Conservation (phyloP, 2,113 vertebrate genomes). For the Gracilinanus agilis region DNA sequence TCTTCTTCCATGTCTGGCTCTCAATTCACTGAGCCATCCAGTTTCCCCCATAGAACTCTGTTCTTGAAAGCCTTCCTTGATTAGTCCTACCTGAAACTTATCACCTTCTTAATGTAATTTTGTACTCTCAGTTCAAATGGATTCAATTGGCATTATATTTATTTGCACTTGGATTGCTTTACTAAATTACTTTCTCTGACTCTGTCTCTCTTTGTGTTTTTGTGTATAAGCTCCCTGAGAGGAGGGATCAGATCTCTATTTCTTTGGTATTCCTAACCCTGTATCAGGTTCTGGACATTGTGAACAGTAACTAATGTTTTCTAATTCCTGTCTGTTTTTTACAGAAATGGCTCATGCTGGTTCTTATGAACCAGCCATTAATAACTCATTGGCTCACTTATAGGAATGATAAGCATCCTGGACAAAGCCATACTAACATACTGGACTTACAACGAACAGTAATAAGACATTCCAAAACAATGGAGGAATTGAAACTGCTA, state of each 20-base stretch:
- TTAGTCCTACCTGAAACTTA: neutral
- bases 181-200: neutral
- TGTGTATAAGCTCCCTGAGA: neutral
- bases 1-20: no score
- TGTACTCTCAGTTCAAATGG: neutral
- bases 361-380: constrained; percentile 2
- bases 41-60: no score
- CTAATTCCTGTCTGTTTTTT: neutral
- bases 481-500: constrained; percentile 88
- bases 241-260: neutral
- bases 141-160: neutral
- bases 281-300: neutral
- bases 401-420: neutral
- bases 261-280: neutral
- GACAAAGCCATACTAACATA: constrained; percentile 81
- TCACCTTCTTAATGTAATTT: neutral
- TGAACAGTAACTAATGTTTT: neutral
- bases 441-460: constrained; percentile 92
- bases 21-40: no score
- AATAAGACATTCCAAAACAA: constrained; percentile 92
- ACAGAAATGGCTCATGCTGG: neutral
- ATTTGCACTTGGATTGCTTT: neutral
- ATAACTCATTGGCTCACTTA: neutral
- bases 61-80: neutral
- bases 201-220: neutral